Evolutionary conservation across 2,113 vertebrate genomes (phyloP), one percentile per base, ranked within the genome.

Genomic region (Vanacampus margaritifer): DNA sequence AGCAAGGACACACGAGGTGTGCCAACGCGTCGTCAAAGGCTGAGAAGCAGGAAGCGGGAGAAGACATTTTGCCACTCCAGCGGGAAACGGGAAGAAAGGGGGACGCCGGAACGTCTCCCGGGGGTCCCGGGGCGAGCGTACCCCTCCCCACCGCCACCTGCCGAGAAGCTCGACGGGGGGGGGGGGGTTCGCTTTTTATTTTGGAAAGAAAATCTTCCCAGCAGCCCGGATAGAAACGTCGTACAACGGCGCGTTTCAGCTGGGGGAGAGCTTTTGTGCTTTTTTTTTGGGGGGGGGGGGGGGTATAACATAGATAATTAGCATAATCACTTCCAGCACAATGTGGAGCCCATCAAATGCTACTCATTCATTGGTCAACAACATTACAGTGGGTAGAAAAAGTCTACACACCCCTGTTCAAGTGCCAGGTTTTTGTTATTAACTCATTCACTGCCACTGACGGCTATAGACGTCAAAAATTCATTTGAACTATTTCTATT

Each of bases 41-140:
- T 46, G 19, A 61, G 24, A 37, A 43, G 28, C 19, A 23, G 37
- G 17, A 21, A 37, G 21, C 39, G 41, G 37, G 21, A 39, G 26
- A 32, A 57, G 54, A 57, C 13, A 57, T 12, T 43, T 37, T 23
- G 39, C 32, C 5, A n/a, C 13, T n/a, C 10, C 13, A 23, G 60
- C 23, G 39, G 60, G 60, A 24, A n/a, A 58, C 28, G 32, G n/a
- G 35, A 73, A 69, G 26, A 53, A 43, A 64, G 69, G 64, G 75
- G 64, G 75, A 73, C 67, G 69, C 28, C 24, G 43, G 76, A 80
- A 76, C 14, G 60, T 79, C 77, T 89, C 83, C 82, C 78, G 71
- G 68, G 79, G 80, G 79, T 83, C 71, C 86, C 68, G 21, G 81
- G 85, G 82, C 84, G 74, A 73, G 79, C 79, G 58, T 73, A 76